These are phyloP conservation scores for Scortum barcoo DNA, from an alignment of 2,113 vertebrate species.

Conservation along the genomic window DNA sequence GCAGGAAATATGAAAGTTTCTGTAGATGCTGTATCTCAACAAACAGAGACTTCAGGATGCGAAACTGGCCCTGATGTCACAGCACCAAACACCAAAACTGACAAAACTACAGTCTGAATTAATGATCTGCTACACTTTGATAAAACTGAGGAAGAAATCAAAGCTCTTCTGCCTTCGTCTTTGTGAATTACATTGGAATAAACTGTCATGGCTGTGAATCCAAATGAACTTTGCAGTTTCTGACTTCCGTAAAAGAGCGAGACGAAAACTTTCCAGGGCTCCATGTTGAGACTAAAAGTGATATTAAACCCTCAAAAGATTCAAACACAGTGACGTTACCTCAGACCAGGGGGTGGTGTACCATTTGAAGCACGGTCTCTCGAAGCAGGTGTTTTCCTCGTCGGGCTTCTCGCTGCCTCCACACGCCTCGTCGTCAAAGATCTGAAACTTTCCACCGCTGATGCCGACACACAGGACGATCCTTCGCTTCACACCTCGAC, in stretches of 20 bases:
- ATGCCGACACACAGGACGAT: constrained; percentile 91
- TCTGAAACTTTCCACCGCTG: constrained; percentile 90
- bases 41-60: too few species aligned
- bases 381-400: constrained; percentile 93
- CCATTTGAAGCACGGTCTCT: constrained; percentile 98
- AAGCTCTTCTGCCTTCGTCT: too few species aligned
- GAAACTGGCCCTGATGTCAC: too few species aligned
- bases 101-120: too few species aligned
- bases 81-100: too few species aligned
- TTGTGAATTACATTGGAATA: background rate
- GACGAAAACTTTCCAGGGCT: too few species aligned
- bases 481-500: constrained; percentile 91
- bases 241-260: too few species aligned
- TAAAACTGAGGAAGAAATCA: too few species aligned
- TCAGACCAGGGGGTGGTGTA: constrained; percentile 98
- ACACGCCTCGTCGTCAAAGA: constrained; percentile 83
- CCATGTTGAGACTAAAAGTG: background rate
- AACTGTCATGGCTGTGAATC: background rate
- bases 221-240: background rate
- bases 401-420: constrained; percentile 84
- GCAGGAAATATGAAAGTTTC: too few species aligned
- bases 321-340: constrained; percentile 83
- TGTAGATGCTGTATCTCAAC: too few species aligned
- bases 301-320: background rate
- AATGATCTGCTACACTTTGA: too few species aligned